Evolutionary conservation across 2,888 invertebrate genomes (phyloP).

Genomic region (Troglohyphantes excavatus): DNA sequence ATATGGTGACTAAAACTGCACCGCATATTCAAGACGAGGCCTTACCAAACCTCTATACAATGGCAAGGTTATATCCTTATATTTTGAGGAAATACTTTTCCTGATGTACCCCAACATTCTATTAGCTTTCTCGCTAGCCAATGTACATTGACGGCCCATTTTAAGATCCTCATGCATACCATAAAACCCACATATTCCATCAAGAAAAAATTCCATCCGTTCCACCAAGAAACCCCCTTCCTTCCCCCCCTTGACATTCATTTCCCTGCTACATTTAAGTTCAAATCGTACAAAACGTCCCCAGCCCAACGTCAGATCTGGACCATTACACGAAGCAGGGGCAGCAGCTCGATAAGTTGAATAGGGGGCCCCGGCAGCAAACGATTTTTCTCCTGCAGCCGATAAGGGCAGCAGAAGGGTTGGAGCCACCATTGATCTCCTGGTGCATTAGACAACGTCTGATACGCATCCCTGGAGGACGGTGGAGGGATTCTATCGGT

Average conservation of each 20-base stretch:
- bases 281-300: neutral
- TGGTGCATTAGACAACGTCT: conserved; percentile 56
- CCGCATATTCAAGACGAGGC: too few relatives aligned
- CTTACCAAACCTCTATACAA: too few relatives aligned
- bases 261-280: neutral
- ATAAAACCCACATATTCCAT: too few relatives aligned
- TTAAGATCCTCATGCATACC: too few relatives aligned
- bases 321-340: conserved; percentile 5
- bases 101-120: too few relatives aligned
- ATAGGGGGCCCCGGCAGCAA: neutral
- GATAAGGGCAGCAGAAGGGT: conserved; percentile 19
- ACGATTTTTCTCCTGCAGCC: conserved; percentile 6
- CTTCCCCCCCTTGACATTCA: neutral
- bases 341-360: conserved; percentile 25
- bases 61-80: too few relatives aligned
- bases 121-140: too few relatives aligned
- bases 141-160: too few relatives aligned
- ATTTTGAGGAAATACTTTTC: too few relatives aligned
- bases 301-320: neutral
- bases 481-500: conserved; percentile 32
- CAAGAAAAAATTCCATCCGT: too few relatives aligned
- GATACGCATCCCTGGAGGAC: conserved; percentile 48
- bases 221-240: neutral
- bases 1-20: too few relatives aligned
- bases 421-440: conserved; percentile 48